Evolutionary conservation across 2,113 vertebrate species (phyloP), one percentile per base, ranked within the genome.

Genomic region (Willisornis vidua): DNA sequence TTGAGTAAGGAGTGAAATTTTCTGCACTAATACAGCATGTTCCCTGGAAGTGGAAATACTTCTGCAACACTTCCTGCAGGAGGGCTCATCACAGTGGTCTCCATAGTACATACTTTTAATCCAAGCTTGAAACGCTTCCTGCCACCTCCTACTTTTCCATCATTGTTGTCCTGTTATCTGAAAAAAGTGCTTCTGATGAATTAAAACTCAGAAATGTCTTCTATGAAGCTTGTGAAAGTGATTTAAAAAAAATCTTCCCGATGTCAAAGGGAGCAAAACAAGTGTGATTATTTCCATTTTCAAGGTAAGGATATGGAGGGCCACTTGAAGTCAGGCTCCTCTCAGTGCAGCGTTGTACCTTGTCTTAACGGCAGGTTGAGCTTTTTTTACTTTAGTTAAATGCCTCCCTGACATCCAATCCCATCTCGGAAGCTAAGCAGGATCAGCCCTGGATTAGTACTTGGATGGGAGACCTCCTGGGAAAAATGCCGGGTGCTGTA

Each of bases 41-140:
- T 96, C 46, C 45, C 33, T 92, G n/a, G 37, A 94, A 90, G 31
- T 55, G 59, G 70, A 76, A 91, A 37, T 92, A 82, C 90, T 93
- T 95, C 89, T 70, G 59, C 85, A 77, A 57, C 12, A 57, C 57
- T 19, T 72, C 29, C 48, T 0, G 0, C 65, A 52, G 72, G 43
- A 88, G 33, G n/a, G 68, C 48, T 93, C 25, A 80, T 94, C 39
- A 24, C 35, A n/a, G 55, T 46, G 51, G 24, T 76, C 67, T 83
- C 12, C 13, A 26, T 62, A 23, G 26, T 70, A 43, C 0, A 0
- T 43, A 51, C 3, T 74, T 91, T 73, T 77, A 87, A 85, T 54
- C 67, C 55, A 83, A 59, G 62, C 33, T 65, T 75, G 63, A 85
- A 76, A 80, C 23, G 33, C 48, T 83, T 91, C 90, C 55, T 88